Evolutionary conservation across 2,113 vertebrate species (phyloP).

Genomic region (Pleuronectes platessa): DNA sequence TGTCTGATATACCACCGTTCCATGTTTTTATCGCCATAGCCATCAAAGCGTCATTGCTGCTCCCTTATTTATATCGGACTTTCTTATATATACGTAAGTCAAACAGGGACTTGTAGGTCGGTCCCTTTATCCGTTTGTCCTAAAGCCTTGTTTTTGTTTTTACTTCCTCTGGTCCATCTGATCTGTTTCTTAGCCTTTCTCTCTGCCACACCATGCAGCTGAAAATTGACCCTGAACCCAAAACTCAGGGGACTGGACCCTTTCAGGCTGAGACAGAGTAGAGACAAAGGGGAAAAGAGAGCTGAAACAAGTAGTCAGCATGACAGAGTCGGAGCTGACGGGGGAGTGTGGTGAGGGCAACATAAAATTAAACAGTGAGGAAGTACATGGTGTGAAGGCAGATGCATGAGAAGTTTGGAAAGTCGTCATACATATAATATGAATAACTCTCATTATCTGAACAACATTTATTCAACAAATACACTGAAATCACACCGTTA

Average conservation of each 20-base stretch:
- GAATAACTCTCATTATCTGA: not conserved
- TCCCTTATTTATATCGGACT: too few species aligned
- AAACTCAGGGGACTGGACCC: constrained; percentile 52
- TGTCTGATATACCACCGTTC: too few species aligned
- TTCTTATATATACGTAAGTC: too few species aligned
- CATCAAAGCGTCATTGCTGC: too few species aligned
- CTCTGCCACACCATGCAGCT: constrained; percentile 46
- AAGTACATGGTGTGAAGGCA: not conserved
- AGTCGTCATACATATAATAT: not conserved
- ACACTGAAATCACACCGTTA: not conserved
- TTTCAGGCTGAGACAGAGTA: constrained; percentile 59
- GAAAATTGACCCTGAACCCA: constrained; percentile 61
- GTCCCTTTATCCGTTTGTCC: not conserved
- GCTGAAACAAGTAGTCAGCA: constrained; percentile 10
- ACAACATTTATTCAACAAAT: not conserved
- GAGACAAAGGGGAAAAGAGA: constrained; percentile 28
- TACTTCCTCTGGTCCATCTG: constrained; percentile 32
- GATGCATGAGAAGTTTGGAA: not conserved
- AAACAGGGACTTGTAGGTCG: not conserved
- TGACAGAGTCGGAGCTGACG: constrained; percentile 3
- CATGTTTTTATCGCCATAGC: too few species aligned
- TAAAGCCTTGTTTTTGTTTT: not conserved
- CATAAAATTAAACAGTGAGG: constrained; percentile 2
- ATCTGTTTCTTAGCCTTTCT: constrained; percentile 29
- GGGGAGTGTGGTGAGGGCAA: not conserved